phyloP scores from a whole-genome alignment of 2,888 invertebrate genomes.

The Cryptocheilus praepositus region DNA sequence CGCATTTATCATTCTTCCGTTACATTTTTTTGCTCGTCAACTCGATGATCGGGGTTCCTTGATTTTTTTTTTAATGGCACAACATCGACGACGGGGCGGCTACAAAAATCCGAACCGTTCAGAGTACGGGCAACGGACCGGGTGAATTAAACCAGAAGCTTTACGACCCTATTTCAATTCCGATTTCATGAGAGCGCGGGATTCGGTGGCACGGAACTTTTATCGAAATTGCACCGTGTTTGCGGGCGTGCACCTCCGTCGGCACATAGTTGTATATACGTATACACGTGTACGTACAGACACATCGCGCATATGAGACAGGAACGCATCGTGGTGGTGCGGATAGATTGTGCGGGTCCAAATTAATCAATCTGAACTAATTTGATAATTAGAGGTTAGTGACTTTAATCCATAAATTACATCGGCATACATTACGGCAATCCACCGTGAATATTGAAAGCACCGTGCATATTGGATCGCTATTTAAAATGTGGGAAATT shows the following conservation, averaged over 20 bases:
- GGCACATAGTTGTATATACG: too few species aligned
- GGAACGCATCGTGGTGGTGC: too few species aligned
- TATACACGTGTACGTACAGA: too few species aligned
- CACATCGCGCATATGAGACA: too few species aligned
- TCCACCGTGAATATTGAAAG: conserved; percentile 11
- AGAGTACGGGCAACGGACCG: background rate
- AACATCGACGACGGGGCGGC: background rate
- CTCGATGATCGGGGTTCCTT: background rate
- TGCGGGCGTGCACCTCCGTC: too few species aligned
- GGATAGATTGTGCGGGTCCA: too few species aligned
- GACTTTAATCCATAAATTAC: conserved; percentile 38
- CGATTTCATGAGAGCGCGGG: background rate
- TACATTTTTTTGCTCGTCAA: background rate
- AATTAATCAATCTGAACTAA: conserved; percentile 41
- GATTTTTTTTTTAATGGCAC: background rate
- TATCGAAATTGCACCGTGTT: conserved; percentile 2
- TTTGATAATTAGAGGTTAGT: conserved; percentile 33
- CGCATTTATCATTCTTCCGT: too few species aligned
- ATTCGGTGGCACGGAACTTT: conserved; percentile 1
- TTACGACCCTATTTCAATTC: conserved; percentile 8
- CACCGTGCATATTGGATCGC: conserved; percentile 15
- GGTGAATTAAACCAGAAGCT: conserved; percentile 9
- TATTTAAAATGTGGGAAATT: conserved; percentile 18
- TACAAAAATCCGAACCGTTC: conserved; percentile 4
- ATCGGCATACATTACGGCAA: background rate